A percentile compares a stretch with the other conserved stretches of the same genome.
Conservation (phyloP, 2,797 vertebrate genomes). For the Eurystomus glaucurus region DNA sequence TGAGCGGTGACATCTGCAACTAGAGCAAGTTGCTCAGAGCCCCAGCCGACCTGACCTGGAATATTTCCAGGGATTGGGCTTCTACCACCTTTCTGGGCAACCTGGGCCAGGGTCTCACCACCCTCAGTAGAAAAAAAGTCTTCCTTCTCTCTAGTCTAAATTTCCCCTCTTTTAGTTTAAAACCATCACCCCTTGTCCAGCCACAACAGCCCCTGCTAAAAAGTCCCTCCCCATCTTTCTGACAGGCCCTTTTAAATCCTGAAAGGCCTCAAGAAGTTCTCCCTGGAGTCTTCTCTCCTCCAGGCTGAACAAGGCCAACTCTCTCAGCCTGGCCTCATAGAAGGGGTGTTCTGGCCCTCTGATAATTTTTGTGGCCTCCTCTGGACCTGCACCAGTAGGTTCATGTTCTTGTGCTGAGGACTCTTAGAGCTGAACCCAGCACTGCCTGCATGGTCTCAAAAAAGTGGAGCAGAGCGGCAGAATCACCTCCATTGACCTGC, state of each 20-base stretch:
- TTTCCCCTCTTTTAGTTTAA: neutral
- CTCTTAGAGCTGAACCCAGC: neutral
- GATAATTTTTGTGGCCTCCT: neutral
- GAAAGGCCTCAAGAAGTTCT: neutral
- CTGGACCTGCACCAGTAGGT: neutral
- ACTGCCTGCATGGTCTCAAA: no score
- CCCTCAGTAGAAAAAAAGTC: neutral
- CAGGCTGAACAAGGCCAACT: neutral
- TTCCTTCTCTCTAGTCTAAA: neutral
- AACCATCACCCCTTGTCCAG: neutral
- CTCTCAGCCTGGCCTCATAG: neutral
- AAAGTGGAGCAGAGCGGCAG: no score
- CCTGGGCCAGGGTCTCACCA: neutral
- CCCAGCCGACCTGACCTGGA: neutral
- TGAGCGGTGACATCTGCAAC: neutral
- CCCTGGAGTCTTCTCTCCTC: neutral
- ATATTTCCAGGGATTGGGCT: neutral
- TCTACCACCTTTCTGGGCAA: no score
- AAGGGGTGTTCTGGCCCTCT: neutral
- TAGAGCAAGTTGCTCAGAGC: neutral
- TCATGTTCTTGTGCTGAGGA: neutral
- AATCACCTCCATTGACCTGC: neutral
- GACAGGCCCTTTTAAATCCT: neutral
- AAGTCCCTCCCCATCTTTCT: no score
- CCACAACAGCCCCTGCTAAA: neutral